A percentile compares a stretch with the other conserved stretches of the same genome.
Conservation (phyloP, 2,113 vertebrate species). For the Diadophis punctatus region DNA sequence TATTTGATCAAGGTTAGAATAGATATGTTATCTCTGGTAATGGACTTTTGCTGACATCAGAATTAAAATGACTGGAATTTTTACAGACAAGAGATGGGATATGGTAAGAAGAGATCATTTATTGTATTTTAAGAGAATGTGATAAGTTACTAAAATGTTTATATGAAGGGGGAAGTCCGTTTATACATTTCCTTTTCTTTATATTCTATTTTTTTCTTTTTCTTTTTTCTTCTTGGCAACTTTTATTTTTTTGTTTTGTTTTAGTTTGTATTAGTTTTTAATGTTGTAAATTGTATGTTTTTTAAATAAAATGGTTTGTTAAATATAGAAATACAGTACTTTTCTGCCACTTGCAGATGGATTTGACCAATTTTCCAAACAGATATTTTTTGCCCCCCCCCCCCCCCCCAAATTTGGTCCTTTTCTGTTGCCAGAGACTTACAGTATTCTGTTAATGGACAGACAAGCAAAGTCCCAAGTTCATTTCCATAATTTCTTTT, state of each 20-base stretch:
- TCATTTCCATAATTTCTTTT: not conserved
- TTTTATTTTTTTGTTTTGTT: not conserved
- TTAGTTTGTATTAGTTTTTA: not conserved
- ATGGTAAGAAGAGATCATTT: not conserved
- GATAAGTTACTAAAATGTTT: not conserved
- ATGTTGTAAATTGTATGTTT: not conserved
- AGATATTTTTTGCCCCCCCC: not conserved
- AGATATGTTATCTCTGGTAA: not conserved
- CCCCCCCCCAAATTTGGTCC: not conserved
- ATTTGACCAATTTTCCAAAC: not conserved
- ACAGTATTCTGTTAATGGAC: not conserved
- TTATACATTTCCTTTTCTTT: not conserved
- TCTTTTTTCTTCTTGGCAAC: not conserved
- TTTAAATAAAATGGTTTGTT: not conserved
- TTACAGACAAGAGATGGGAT: not conserved
- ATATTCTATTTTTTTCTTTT: not conserved
- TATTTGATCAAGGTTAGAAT: not conserved
- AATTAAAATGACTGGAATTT: not conserved
- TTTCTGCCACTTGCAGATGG: not conserved
- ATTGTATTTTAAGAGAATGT: too few species aligned
- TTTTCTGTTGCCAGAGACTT: not conserved
- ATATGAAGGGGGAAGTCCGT: not conserved
- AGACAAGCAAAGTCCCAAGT: not conserved
- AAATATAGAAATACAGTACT: not conserved
- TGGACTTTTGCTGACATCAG: not conserved